These are phyloP conservation scores for Cyprinella venusta DNA, from an alignment of 2,797 vertebrate genomes.

Conservation along the genomic window DNA sequence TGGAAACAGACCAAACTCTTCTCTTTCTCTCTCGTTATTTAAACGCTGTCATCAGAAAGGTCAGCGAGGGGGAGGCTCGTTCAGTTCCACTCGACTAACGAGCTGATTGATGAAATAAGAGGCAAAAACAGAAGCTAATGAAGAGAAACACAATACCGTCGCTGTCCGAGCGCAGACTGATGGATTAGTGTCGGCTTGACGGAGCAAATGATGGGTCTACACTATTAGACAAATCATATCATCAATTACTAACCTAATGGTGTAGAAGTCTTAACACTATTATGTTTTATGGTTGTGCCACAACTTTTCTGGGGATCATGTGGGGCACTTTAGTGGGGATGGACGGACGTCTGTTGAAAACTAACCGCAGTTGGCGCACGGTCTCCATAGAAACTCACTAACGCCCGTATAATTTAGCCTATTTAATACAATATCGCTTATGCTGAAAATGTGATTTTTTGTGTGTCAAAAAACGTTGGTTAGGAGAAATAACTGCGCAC, in stretches of 20 bases:
- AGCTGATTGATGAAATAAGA: conserved; percentile 61
- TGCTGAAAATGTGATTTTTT: background rate
- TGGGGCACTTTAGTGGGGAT: background rate
- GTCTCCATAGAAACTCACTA: conserved; percentile 19
- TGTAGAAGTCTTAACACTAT: conserved; percentile 20
- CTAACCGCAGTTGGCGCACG: too few relatives aligned
- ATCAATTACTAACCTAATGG: conserved; percentile 43
- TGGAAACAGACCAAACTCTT: conserved; percentile 29
- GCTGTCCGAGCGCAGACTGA: conserved; percentile 61
- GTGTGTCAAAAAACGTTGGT: conserved; percentile 7
- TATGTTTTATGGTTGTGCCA: conserved; percentile 13
- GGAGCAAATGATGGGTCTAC: conserved; percentile 54
- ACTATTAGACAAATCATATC: conserved; percentile 53
- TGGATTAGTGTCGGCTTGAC: conserved; percentile 61
- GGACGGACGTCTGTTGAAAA: background rate
- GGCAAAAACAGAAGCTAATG: conserved; percentile 63
- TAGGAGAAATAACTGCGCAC: conserved; percentile 7
- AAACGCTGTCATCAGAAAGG: conserved; percentile 59
- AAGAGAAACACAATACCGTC: conserved; percentile 63
- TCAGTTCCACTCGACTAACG: conserved; percentile 55
- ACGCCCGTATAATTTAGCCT: background rate
- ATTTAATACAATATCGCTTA: background rate
- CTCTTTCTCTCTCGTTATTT: conserved; percentile 43
- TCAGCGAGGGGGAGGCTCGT: conserved; percentile 38
- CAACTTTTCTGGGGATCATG: conserved; percentile 3